Evolutionary conservation across 2,797 vertebrate species (phyloP).

Genomic region (Pseudocheirus occidentalis): DNA sequence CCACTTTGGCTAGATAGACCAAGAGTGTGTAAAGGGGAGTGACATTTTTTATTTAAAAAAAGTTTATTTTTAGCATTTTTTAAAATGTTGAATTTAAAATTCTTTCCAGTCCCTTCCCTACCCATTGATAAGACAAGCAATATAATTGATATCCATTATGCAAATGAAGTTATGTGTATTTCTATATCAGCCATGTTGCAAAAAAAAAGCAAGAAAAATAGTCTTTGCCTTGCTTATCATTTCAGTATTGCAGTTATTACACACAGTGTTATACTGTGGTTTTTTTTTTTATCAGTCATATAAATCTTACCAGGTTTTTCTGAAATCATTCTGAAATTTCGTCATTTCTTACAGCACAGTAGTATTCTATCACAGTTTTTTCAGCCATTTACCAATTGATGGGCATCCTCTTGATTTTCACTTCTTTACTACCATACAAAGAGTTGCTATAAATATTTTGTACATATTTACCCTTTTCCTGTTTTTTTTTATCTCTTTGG

Average conservation of each 20-base stretch:
- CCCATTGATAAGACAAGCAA: background rate
- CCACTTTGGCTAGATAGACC: background rate
- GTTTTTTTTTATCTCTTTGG: background rate
- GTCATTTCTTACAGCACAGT: background rate
- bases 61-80: background rate
- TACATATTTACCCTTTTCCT: background rate
- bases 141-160: background rate
- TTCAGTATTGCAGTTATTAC: background rate
- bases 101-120: background rate
- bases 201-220: background rate
- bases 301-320: background rate
- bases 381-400: background rate
- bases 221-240: background rate
- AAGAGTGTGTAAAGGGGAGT: background rate
- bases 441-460: background rate
- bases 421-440: background rate
- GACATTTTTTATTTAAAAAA: background rate
- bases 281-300: background rate
- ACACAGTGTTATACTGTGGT: background rate
- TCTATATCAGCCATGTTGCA: background rate
- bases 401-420: background rate
- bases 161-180: background rate
- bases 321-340: background rate
- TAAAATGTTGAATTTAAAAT: background rate
- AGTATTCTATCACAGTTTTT: background rate